A percentile compares a stretch with the other conserved stretches of the same genome.
phyloP scores from a whole-genome alignment of 2,888 invertebrate species.

The Epirrhoe tristata region DNA sequence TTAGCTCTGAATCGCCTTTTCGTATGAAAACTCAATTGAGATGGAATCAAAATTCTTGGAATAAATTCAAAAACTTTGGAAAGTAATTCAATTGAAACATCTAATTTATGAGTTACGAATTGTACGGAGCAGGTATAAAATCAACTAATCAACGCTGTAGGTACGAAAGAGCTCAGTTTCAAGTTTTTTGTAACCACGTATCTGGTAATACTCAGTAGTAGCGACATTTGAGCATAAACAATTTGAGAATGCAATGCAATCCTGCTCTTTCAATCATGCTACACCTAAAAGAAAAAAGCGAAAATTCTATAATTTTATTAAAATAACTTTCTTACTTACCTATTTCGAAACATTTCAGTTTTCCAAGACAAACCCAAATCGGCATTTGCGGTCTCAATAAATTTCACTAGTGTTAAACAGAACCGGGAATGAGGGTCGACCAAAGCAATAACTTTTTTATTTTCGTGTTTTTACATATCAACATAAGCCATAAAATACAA shows the following conservation, averaged over 20 bases:
- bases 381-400: not conserved
- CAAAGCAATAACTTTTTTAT: not conserved
- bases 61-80: constrained; percentile 30
- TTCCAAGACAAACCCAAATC: not conserved
- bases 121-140: constrained; percentile 12
- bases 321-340: too few species aligned
- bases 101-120: constrained; percentile 25
- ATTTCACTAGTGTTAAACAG: not conserved
- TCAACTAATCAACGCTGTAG: not conserved
- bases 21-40: constrained; percentile 21
- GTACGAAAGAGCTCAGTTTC: not conserved
- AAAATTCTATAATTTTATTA: too few species aligned
- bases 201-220: not conserved
- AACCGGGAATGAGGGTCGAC: not conserved
- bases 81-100: constrained; percentile 32
- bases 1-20: constrained; percentile 25
- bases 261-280: too few species aligned
- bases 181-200: not conserved
- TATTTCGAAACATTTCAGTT: not conserved
- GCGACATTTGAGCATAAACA: not conserved
- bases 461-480: not conserved
- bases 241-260: too few species aligned
- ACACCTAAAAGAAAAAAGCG: too few species aligned
- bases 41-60: constrained; percentile 29
- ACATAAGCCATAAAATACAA: not conserved